Percentiles rank a stretch among this genome's conserved stretches.
Conservation (phyloP, 92 coral and sea anemone genomes). For the Ricordea florida region DNA sequence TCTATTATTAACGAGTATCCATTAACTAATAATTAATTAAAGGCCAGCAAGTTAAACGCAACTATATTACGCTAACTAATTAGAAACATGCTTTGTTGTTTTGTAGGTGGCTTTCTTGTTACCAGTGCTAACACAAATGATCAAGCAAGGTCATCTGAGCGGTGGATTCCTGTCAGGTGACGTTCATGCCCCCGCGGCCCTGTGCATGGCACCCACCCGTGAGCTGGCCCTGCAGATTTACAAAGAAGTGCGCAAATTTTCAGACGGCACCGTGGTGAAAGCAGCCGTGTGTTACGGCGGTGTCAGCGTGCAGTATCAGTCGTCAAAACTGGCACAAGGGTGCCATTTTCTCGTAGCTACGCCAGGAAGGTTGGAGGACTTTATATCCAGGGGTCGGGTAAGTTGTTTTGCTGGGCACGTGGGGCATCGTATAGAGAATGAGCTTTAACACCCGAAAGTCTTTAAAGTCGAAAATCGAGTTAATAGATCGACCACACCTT, state of each 20-base stretch:
- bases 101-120: conserved; percentile 84
- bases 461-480: too few species aligned
- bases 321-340: conserved; percentile 68
- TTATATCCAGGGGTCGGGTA: conserved; percentile 77
- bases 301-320: conserved; percentile 86
- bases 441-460: too few species aligned
- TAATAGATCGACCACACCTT: too few species aligned
- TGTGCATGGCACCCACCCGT: conserved; percentile 95
- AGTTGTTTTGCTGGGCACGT: not conserved
- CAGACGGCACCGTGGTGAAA: conserved; percentile 80
- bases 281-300: conserved; percentile 94
- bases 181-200: conserved; percentile 82
- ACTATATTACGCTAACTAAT: too few species aligned
- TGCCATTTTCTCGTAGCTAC: conserved; percentile 94
- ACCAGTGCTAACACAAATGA: conserved; percentile 85
- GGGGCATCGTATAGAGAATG: too few species aligned
- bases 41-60: too few species aligned
- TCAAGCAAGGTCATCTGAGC: conserved; percentile 67
- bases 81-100: not conserved
- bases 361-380: conserved; percentile 93
- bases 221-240: conserved; percentile 92
- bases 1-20: too few species aligned
- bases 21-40: too few species aligned
- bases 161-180: conserved; percentile 66
- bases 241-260: conserved; percentile 79